These are phyloP conservation scores for Schizothorax lantsangensis DNA, from an alignment of 2,797 vertebrate genomes.

Conservation along the genomic window DNA sequence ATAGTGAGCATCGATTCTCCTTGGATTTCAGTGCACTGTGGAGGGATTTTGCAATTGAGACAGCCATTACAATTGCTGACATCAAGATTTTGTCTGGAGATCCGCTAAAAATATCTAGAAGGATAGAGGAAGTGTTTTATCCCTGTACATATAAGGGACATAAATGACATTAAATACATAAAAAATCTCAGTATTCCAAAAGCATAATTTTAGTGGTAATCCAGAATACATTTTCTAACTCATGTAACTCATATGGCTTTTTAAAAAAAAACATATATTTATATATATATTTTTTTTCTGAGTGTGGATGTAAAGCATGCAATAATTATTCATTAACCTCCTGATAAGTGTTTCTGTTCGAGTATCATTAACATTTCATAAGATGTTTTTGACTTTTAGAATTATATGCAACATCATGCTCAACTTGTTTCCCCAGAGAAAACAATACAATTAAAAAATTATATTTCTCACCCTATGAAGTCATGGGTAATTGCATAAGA, in stretches of 20 bases:
- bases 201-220: not conserved
- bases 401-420: constrained; percentile 63
- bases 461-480: constrained; percentile 69
- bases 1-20: not conserved
- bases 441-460: constrained; percentile 74
- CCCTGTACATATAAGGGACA: not conserved
- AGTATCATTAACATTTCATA: constrained; percentile 69
- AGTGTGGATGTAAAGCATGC: constrained; percentile 37
- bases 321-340: constrained; percentile 82
- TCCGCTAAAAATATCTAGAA: not conserved
- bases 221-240: constrained; percentile 35
- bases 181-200: not conserved
- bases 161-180: not conserved
- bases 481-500: constrained; percentile 75
- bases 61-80: no score
- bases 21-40: not conserved
- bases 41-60: not conserved
- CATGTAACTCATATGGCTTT: constrained; percentile 55
- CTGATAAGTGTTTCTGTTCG: constrained; percentile 71
- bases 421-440: constrained; percentile 68
- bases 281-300: not conserved
- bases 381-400: constrained; percentile 65
- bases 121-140: not conserved
- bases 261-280: not conserved
- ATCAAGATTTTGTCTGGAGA: not conserved